Conservation (phyloP, 2,888 invertebrate genomes). For the Polydesmus complanatus region DNA sequence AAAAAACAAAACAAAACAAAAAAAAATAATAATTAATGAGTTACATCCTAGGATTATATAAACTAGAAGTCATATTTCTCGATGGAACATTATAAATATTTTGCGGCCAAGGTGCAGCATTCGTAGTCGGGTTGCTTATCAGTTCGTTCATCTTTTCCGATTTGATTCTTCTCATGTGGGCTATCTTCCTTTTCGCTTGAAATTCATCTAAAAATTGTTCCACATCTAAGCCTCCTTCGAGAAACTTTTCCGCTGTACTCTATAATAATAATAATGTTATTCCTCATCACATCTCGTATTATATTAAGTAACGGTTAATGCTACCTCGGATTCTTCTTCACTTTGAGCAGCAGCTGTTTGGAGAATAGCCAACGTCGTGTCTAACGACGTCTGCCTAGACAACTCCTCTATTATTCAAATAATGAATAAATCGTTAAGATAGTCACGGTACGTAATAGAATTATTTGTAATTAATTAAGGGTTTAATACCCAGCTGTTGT, state of each 20-base stretch:
- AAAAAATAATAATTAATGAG: too few relatives aligned
- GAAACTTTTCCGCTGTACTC: constrained; percentile 60
- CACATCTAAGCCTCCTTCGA: constrained; percentile 50
- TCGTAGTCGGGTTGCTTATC: constrained; percentile 23
- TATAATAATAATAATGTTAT: constrained; percentile 24
- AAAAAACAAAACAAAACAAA: too few relatives aligned
- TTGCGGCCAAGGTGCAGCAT: too few relatives aligned
- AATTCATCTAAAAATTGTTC: constrained; percentile 80
- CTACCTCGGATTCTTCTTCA: constrained; percentile 86
- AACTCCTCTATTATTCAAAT: constrained; percentile 47
- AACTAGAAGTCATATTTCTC: too few relatives aligned
- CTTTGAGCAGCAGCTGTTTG: constrained; percentile 83
- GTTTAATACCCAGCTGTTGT: constrained; percentile 51
- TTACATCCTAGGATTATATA: too few relatives aligned
- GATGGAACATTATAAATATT: too few relatives aligned
- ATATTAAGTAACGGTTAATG: too few relatives aligned
- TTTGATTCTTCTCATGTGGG: constrained; percentile 75
- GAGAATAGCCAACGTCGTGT: constrained; percentile 71
- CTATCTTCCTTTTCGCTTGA: constrained; percentile 53
- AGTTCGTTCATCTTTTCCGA: constrained; percentile 71
- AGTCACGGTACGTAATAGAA: not conserved
- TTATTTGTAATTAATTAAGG: constrained; percentile 25
- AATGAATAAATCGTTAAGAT: not conserved
- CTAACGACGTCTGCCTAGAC: constrained; percentile 61
- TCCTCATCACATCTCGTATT: not conserved